Evolutionary conservation across 2,888 invertebrate genomes (phyloP).

Genomic region (Apoderus coryli): DNA sequence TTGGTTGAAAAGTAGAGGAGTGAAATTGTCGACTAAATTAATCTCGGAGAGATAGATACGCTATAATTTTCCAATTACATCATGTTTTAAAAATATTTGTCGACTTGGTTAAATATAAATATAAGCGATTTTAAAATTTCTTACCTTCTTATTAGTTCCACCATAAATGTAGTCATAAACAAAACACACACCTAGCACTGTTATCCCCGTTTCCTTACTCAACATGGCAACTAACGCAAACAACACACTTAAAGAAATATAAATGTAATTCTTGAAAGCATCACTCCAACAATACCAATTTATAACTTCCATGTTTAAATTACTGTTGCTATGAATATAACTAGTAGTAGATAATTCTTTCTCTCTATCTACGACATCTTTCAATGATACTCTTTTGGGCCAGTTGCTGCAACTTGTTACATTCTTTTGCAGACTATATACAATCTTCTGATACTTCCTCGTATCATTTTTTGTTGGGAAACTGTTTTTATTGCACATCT

Average conservation of each 20-base stretch:
- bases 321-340: conserved; percentile 3
- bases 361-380: conserved; percentile 5
- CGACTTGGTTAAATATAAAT: too few relatives aligned
- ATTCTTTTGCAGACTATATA: conserved; percentile 26
- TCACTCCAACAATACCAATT: conserved; percentile 25
- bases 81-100: background rate
- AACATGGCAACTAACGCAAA: conserved; percentile 62
- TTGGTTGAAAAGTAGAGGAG: too few relatives aligned
- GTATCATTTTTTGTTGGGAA: conserved; percentile 18
- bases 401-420: conserved; percentile 30
- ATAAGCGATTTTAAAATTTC: too few relatives aligned
- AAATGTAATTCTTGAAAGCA: conserved; percentile 37
- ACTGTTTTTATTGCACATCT: conserved; percentile 15
- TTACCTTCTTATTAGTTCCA: conserved; percentile 27
- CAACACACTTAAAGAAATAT: conserved; percentile 44
- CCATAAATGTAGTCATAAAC: conserved; percentile 66
- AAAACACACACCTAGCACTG: conserved; percentile 79
- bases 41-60: too few relatives aligned
- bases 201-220: conserved; percentile 92
- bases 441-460: conserved; percentile 28
- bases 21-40: too few relatives aligned
- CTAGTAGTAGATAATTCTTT: conserved; percentile 7
- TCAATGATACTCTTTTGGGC: conserved; percentile 26
- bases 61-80: background rate
- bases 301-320: background rate